phyloP scores from a whole-genome alignment of 2,113 vertebrate species.

The Camelus dromedarius region DNA sequence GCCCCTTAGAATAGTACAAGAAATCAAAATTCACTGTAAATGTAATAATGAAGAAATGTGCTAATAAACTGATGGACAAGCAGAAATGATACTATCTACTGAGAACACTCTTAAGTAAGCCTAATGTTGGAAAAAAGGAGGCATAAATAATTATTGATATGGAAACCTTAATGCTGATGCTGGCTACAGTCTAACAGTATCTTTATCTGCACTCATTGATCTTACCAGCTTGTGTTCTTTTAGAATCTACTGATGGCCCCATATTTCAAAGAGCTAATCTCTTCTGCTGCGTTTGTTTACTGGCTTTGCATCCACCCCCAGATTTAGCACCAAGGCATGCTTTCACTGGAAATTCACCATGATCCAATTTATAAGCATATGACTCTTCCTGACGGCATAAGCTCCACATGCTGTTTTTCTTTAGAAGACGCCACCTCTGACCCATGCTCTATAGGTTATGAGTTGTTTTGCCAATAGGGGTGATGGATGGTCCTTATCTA shows the following conservation, averaged over 20 bases:
- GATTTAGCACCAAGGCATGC: not conserved
- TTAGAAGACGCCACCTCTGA: not conserved
- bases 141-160: conserved; percentile 39
- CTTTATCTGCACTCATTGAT: conserved; percentile 64
- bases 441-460: not conserved
- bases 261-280: conserved; percentile 68
- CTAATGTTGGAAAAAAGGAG: not conserved
- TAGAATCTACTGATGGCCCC: not conserved
- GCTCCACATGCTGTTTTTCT: not conserved
- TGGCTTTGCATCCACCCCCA: not conserved
- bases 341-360: not conserved
- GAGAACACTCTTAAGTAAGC: not conserved
- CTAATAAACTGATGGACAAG: conserved; percentile 4
- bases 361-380: not conserved
- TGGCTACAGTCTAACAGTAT: not conserved
- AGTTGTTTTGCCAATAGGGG: not conserved
- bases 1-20: not conserved
- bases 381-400: not conserved
- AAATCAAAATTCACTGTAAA: conserved; percentile 7
- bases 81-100: not conserved
- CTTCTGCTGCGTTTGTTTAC: not conserved
- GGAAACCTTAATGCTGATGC: conserved; percentile 47
- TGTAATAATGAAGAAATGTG: not conserved
- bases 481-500: not conserved
- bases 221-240: conserved; percentile 33